These are phyloP conservation scores for Tyrannus savana DNA, from an alignment of 2,113 vertebrate genomes.

Conservation along the genomic window DNA sequence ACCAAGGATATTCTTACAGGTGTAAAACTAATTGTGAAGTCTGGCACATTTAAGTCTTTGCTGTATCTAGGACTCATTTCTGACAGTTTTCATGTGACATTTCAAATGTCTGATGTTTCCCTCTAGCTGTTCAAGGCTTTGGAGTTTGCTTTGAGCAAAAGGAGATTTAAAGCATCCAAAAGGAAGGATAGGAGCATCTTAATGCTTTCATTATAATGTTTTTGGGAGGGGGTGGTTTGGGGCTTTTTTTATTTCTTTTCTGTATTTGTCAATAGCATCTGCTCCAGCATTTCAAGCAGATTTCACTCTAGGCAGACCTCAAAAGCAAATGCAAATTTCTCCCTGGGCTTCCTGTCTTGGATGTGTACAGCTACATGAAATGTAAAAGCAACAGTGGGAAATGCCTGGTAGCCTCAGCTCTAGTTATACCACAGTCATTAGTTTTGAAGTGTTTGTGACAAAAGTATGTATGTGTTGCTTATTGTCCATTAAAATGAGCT, in stretches of 20 bases:
- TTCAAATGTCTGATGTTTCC: background rate
- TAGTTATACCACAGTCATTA: background rate
- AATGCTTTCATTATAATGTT: background rate
- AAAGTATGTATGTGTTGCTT: background rate
- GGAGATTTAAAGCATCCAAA: background rate
- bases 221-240: background rate
- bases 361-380: background rate
- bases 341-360: background rate
- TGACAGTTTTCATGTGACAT: background rate
- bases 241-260: background rate
- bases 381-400: background rate
- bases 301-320: slow-evolving; percentile 6
- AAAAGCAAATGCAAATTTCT: slow-evolving; percentile 48
- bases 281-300: slow-evolving; percentile 5
- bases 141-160: background rate
- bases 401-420: background rate
- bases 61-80: background rate
- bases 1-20: background rate
- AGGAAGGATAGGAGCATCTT: background rate
- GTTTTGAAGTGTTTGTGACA: slow-evolving; percentile 31
- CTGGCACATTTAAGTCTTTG: background rate
- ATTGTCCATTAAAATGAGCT: slow-evolving; percentile 13
- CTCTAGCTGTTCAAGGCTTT: background rate
- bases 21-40: slow-evolving; percentile 25
- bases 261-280: slow-evolving; percentile 37